Percentiles rank a stretch among this genome's conserved stretches.
Evolutionary conservation across 2,797 vertebrate genomes (phyloP).

Genomic region (Mionectes olivaceus): DNA sequence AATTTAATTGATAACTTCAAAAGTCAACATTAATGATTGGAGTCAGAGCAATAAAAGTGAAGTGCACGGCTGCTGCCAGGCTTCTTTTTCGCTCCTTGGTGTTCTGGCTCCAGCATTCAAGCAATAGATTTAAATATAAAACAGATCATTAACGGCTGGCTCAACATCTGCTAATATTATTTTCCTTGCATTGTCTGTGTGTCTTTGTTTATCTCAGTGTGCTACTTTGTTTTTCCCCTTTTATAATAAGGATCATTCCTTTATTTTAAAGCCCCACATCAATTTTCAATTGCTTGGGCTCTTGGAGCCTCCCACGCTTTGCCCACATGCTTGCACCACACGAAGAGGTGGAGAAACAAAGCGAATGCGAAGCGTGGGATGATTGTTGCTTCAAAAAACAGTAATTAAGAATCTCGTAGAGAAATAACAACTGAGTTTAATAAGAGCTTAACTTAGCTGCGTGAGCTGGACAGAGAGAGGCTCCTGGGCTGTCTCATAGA

Average conservation of each 20-base stretch:
- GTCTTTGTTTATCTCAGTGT: conserved; percentile 75
- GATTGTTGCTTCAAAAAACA: conserved; percentile 72
- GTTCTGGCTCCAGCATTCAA: conserved; percentile 63
- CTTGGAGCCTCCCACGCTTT: conserved; percentile 68
- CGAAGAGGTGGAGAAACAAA: conserved; percentile 70
- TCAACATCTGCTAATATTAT: conserved; percentile 78
- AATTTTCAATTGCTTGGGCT: conserved; percentile 66
- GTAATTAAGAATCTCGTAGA: conserved; percentile 72
- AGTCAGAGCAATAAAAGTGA: conserved; percentile 59
- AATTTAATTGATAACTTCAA: conserved; percentile 16
- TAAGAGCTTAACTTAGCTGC: conserved; percentile 72
- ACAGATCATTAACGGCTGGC: conserved; percentile 73
- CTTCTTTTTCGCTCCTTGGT: conserved; percentile 60
- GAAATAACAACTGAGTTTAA: conserved; percentile 72
- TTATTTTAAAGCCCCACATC: conserved; percentile 64
- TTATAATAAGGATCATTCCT: conserved; percentile 74
- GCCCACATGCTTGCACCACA: conserved; percentile 60
- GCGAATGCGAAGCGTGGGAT: conserved; percentile 39
- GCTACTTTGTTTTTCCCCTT: conserved; percentile 70
- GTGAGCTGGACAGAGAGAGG: conserved; percentile 57
- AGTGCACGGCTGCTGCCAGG: conserved; percentile 57
- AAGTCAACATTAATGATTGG: conserved; percentile 18
- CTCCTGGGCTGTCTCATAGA: conserved; percentile 51
- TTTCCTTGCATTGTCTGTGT: conserved; percentile 74
- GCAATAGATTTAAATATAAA: conserved; percentile 75